Percentiles rank a stretch among this genome's conserved stretches.
Evolutionary conservation across 2,113 vertebrate species (phyloP).

Genomic region (Pelecanoides urinatrix): DNA sequence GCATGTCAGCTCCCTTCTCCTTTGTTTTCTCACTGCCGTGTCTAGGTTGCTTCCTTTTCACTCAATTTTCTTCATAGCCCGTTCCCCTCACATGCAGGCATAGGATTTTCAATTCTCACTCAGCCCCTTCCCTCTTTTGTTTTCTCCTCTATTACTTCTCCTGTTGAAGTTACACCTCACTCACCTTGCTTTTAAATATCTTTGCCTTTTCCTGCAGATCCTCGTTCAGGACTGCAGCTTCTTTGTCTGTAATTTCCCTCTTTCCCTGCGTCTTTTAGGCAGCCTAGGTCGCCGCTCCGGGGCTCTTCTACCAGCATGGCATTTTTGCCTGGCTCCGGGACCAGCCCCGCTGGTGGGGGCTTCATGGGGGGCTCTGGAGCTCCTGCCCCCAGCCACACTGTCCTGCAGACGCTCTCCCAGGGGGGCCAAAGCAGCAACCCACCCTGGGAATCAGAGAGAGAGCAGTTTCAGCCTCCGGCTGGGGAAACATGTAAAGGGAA

Average conservation of each 20-base stretch:
- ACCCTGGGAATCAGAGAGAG: background rate
- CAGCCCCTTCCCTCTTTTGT: background rate
- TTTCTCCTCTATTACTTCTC: background rate
- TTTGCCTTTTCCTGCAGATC: background rate
- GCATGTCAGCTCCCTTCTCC: background rate
- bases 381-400: background rate
- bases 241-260: background rate
- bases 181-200: background rate
- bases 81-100: background rate
- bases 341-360: accelerated
- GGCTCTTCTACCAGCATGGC: background rate
- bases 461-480: background rate
- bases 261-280: background rate
- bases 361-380: background rate
- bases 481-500: background rate
- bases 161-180: background rate
- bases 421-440: background rate
- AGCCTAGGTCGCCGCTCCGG: background rate
- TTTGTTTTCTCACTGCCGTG: background rate
- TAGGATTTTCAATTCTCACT: background rate
- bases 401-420: background rate
- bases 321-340: accelerated
- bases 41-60: background rate
- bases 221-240: background rate
- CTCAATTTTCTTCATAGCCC: background rate